These are phyloP conservation scores for Centropristis striata DNA, from an alignment of 2,113 vertebrate species.

Conservation along the genomic window DNA sequence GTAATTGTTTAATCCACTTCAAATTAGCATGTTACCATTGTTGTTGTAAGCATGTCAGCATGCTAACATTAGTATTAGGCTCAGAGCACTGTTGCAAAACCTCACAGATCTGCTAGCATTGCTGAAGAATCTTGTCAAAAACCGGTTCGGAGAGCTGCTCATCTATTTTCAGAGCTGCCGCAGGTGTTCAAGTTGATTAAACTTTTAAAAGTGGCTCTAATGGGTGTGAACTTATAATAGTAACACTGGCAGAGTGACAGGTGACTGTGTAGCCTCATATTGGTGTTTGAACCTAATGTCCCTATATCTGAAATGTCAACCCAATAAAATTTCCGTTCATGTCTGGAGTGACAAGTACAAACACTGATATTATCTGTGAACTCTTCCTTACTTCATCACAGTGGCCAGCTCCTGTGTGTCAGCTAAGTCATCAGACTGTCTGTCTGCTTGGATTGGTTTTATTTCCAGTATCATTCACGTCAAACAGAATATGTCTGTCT, in stretches of 20 bases:
- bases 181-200: conserved; percentile 18
- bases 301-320: conserved; percentile 41
- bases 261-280: not conserved
- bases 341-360: conserved; percentile 17
- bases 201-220: conserved; percentile 24
- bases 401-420: conserved; percentile 49
- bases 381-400: conserved; percentile 29
- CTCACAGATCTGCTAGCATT: not conserved
- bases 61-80: not conserved
- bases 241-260: not conserved
- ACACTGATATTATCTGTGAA: conserved; percentile 9
- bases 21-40: not conserved
- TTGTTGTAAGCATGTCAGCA: not conserved
- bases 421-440: conserved; percentile 66
- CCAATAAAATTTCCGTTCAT: not conserved
- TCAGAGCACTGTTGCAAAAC: not conserved
- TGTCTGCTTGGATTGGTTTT: conserved; percentile 62
- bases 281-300: conserved; percentile 18
- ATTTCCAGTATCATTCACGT: conserved; percentile 65
- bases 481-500: conserved; percentile 73
- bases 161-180: not conserved
- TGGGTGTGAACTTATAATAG: conserved; percentile 5
- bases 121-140: not conserved
- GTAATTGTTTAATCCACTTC: no score
- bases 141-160: not conserved